These are phyloP conservation scores for Crocuta crocuta DNA, from an alignment of 2,113 vertebrate genomes.

Conservation along the genomic window DNA sequence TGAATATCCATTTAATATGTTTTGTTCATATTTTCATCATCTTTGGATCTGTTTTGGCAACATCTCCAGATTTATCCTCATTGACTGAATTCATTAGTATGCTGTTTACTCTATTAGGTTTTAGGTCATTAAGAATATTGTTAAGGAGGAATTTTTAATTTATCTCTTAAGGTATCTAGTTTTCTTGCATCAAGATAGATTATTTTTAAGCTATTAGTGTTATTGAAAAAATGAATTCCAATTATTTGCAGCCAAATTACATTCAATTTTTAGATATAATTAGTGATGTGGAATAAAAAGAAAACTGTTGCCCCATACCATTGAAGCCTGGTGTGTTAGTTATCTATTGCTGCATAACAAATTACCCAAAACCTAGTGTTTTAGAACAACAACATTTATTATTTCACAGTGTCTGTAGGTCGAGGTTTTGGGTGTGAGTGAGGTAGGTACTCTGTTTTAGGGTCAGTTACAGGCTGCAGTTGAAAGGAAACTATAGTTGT, in stretches of 20 bases:
- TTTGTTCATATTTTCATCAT: constrained; percentile 68
- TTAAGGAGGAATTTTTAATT: constrained; percentile 35
- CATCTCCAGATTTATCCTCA: constrained; percentile 44
- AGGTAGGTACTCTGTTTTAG: neutral
- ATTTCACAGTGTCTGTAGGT: neutral
- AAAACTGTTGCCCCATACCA: neutral
- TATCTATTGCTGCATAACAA: neutral
- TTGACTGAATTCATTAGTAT: constrained; percentile 58
- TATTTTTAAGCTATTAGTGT: constrained; percentile 45
- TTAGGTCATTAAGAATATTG: neutral
- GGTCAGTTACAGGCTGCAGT: neutral
- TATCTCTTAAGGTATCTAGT: neutral
- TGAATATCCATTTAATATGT: constrained; percentile 61
- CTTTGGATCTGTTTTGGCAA: constrained; percentile 63
- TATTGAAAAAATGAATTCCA: constrained; percentile 38
- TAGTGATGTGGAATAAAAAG: neutral
- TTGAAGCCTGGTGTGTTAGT: neutral
- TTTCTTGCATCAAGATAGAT: constrained; percentile 16
- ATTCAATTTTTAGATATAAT: constrained; percentile 46
- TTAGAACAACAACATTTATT: constrained; percentile 45
- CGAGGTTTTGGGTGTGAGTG: neutral
- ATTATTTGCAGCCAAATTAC: constrained; percentile 35
- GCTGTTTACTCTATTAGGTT: neutral
- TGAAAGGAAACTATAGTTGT: neutral
- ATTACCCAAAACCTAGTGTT: constrained; percentile 1